Base-by-base conservation (phyloP, 2,797 vertebrate species). In the Sebastes matsubarae region DNA sequence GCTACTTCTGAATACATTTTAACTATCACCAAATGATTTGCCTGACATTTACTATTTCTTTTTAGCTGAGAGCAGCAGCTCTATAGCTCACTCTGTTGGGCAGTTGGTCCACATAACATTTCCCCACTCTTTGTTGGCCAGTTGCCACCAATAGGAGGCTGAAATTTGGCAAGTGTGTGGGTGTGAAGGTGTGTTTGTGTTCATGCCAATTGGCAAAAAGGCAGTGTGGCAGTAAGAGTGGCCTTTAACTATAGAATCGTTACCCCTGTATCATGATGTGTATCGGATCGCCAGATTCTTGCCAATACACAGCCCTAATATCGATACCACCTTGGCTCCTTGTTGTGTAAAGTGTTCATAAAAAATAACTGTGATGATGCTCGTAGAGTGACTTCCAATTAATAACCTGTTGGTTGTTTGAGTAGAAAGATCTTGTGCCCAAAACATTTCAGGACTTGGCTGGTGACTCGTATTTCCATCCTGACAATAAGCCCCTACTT, bases 361-460 rank as follows among this genome's bases (percentile, higher is more conserved):
- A 72, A 29, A 60, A 18, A 46, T 13, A 59, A 22, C 2, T 60
- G 57, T 30, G 69, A 22, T 58, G 5, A 66, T 1, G 3, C 61
- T 25, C 34, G 22, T 5, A 59, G 5, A 46, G 5, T 32, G 27
- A 30, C 20, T 4, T 61, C 58, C 8, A 58, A 14, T 52, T 50
- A 14, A 52, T 29, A 59, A 27, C 11, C 9, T 5, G 38, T 6
- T 57, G 36, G 6, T 24, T 66, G 54, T 57, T 24, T 75, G 18
- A 75, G 10, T 4, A n/a, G 5, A 34, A 16, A 36, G 9, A 50
- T 36, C 25, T 32, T 0, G 18, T 25, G 29, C 22, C 29, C 58
- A 63, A 42, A 80, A 63, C 34, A 12, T 60, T 18, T 9, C 46
- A 42, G 20, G 46, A 55, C 27, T 69, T 75, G 46, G 25, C 46